Evolutionary conservation across 2,797 vertebrate genomes (phyloP), one percentile per base, ranked within the genome.

Genomic region (Spatula versicolor): DNA sequence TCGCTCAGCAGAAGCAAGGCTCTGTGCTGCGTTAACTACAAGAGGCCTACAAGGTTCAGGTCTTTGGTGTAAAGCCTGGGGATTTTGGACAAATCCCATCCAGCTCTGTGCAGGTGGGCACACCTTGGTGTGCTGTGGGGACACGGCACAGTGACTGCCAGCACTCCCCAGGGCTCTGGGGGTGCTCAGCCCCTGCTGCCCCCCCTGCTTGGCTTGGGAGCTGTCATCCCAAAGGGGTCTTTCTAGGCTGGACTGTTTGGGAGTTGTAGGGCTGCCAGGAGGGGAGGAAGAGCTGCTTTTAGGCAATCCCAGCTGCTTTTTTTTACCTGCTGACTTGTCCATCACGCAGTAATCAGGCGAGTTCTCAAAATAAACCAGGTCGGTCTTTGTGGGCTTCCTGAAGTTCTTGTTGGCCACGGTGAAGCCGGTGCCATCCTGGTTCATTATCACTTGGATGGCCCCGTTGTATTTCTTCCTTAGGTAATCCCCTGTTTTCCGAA

Each of bases 361-460:
- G 97, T 98, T 99, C 97, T 99, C 99, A n/a, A 99, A 99, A 72
- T 99, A 99, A 62, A 99, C 99, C 58, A 99, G 97, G 92, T 99
- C 99, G 16, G 99, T 99, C 97, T 99, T 99, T 12, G 98, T 99
- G 97, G 98, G 99, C 88, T 98, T 98, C 92, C 98, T 98, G 96
- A 99, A 99, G 96, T 99, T 98, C 96, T 97, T 98, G 97, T 99
- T 99, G 35, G 99, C 98, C 94, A 99, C 98, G 8, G 98, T 99
- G 95, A 99, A 99, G 85, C 99, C 99, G 1, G 98, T 99, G 41
- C 99, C 99, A 1, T 99, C 99, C 97, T 99, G 99, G 96, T 99
- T 99, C 98, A 99, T 99, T 0, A 98, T 99, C 96, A 99, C 99
- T 97, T 99, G 99, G 79, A 99, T 98, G 72, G 99, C 99, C 19